Conservation (phyloP, 2,113 vertebrate genomes). For the Saimiri boliviensis region DNA sequence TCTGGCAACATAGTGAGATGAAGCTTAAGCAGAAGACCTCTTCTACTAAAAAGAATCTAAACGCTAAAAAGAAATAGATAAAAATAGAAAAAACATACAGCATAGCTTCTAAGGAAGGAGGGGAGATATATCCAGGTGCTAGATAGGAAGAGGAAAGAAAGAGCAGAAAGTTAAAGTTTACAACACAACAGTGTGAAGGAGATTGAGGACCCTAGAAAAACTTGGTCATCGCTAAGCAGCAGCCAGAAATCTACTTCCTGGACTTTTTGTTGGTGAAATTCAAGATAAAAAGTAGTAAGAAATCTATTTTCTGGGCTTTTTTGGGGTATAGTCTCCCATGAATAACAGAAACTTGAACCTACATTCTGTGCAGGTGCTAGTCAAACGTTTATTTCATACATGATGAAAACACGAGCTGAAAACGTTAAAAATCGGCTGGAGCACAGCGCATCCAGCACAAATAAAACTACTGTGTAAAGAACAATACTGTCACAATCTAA, state of each 20-base stretch:
- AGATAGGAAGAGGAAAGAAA: background rate
- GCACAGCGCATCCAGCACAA: background rate
- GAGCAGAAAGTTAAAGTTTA: background rate
- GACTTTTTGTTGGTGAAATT: background rate
- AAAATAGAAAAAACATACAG: background rate
- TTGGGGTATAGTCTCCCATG: background rate
- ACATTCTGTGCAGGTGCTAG: background rate
- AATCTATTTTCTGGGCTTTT: background rate
- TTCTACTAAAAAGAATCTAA: conserved; percentile 37
- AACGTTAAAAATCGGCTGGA: background rate
- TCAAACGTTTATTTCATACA: background rate
- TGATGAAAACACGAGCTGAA: background rate
- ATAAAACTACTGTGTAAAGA: background rate
- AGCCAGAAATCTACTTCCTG: background rate
- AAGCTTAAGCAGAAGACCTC: background rate
- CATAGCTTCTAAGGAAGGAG: background rate
- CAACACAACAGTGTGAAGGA: background rate
- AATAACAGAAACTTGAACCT: background rate
- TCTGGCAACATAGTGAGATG: background rate
- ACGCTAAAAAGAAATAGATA: background rate
- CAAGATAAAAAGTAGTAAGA: background rate
- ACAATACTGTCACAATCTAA: background rate
- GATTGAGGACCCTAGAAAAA: background rate
- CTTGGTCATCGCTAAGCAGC: background rate
- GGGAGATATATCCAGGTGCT: background rate